Base-by-base conservation (phyloP, 1,140 invertebrate species). In the Capitella teleta region DNA sequence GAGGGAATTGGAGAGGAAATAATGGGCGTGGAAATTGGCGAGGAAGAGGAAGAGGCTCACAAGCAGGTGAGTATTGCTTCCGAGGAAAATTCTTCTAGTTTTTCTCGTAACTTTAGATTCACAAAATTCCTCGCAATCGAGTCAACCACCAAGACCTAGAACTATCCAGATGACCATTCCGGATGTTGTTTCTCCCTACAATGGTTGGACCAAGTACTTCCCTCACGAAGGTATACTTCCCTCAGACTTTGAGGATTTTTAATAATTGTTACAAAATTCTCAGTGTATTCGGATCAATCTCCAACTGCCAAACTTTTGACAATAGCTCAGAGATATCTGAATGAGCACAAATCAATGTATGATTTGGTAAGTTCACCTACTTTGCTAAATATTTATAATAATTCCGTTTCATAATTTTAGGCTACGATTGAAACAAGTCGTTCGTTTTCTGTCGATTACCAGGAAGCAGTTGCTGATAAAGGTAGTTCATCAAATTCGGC, bases 231-330 rank as follows among this genome's bases (percentile, higher is more conserved):
- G 45, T 32, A 36, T 12, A 26, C 10, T 25, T 19, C 36, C 36
- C 36, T 28, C 4, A 3, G 21, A 46, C 12, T 37, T 8, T 28
- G 23, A 3, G 18, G n/a, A n/a, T 46, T 26, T 28, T 37, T 28
- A 10, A n/a, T 46, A 26, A 28, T 19, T 19, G 2, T 38, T 26
- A 5, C 23, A 16, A 16, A 19, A 19, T 19, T 47, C 24, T 32
- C 45, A 47, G 45, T 36, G 19, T 47, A 47, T 47, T 47, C 45
- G 5, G 45, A 47, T n/a, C 25, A 47, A 5, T 47, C 45, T 3
- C 45, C 45, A 5, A 32, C 26, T 34, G 45, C 36, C 18, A 47
- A 30, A 32, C 18, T 6, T 26, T 32, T 28, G 16, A 16, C 30
- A 16, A 5, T 47, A 19, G 30, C 36, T 47, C 28, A 47, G 45